phyloP scores from a whole-genome alignment of 1,140 invertebrate species.

The Hydropsyche tenuis region DNA sequence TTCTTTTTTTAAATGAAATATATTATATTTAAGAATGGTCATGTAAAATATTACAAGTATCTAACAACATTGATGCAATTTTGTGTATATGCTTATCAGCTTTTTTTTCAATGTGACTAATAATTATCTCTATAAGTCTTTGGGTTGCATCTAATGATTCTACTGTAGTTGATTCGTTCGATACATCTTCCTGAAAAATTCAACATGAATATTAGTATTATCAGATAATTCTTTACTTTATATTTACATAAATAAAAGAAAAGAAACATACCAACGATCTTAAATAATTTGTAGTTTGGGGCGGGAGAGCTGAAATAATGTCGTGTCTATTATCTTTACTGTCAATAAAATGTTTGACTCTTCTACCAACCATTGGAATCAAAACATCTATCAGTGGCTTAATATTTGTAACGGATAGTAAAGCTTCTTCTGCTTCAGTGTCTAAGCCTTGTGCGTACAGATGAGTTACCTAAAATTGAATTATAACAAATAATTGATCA shows the following conservation, averaged over 20 bases:
- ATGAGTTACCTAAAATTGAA: constrained; percentile 66
- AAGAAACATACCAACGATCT: constrained; percentile 63
- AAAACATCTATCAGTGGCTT: constrained; percentile 70
- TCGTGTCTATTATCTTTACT: constrained; percentile 65
- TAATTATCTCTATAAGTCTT: constrained; percentile 32
- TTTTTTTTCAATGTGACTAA: constrained; percentile 25
- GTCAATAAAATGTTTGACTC: constrained; percentile 70
- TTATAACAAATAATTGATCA: not conserved
- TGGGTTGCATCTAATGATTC: constrained; percentile 38
- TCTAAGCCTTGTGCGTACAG: constrained; percentile 81
- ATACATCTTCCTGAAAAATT: constrained; percentile 41
- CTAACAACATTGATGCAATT: constrained; percentile 38
- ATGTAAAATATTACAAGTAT: constrained; percentile 34
- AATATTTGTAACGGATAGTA: constrained; percentile 70
- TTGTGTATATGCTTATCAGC: constrained; percentile 13
- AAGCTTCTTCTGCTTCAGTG: constrained; percentile 75
- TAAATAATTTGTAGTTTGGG: constrained; percentile 73
- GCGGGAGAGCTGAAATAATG: constrained; percentile 72
- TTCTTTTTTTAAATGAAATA: not conserved
- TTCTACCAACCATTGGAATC: constrained; percentile 73
- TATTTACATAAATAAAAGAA: not conserved
- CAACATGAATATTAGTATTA: not conserved
- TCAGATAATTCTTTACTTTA: not conserved
- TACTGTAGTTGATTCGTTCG: constrained; percentile 36
- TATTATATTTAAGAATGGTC: constrained; percentile 3